phyloP scores from a whole-genome alignment of 1,140 invertebrate genomes.

The Paraescarpia echinospica region DNA sequence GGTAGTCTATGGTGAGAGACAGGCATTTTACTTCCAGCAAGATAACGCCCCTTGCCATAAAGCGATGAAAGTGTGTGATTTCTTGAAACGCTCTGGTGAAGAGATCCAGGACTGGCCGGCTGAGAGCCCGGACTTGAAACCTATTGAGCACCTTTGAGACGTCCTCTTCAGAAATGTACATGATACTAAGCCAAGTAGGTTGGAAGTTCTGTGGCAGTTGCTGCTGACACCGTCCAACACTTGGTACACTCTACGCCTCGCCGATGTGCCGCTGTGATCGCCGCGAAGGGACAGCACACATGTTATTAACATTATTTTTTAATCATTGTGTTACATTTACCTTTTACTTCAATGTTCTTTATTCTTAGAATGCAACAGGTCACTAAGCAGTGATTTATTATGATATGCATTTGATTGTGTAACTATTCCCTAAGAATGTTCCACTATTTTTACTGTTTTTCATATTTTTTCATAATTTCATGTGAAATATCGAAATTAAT shows the following conservation, averaged over 20 bases:
- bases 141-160: neutral
- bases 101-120: neutral
- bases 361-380: too few species aligned
- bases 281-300: neutral
- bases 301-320: too few species aligned
- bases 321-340: too few species aligned
- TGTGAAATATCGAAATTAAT: too few species aligned
- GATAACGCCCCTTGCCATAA: neutral
- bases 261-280: neutral
- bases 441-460: too few species aligned
- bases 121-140: neutral
- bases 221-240: neutral
- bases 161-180: neutral
- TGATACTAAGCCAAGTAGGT: neutral
- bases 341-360: too few species aligned
- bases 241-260: too few species aligned
- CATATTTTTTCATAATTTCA: too few species aligned
- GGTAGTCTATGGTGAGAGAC: neutral
- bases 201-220: neutral
- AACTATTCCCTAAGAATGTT: too few species aligned
- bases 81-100: neutral
- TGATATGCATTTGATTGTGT: too few species aligned
- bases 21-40: neutral
- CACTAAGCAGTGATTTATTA: too few species aligned
- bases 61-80: neutral